Conservation (phyloP, 2,797 vertebrate genomes). For the Malurus splendens region DNA sequence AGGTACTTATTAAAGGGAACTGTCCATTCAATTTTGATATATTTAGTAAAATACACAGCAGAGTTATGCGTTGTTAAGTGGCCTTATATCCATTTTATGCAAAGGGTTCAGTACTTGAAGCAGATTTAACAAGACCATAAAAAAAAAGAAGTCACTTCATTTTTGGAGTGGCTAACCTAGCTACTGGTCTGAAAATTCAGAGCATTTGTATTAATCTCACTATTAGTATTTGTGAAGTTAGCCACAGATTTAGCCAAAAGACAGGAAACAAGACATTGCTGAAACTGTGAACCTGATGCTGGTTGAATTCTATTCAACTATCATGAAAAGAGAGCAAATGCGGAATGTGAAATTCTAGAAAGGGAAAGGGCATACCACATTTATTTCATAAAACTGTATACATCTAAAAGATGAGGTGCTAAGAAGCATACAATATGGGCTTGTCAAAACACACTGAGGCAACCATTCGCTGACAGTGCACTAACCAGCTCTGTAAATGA, state of each 20-base stretch:
- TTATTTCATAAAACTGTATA: background rate
- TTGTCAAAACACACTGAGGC: conserved; percentile 2
- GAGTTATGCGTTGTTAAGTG: background rate
- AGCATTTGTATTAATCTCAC: background rate
- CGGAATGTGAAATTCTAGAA: background rate
- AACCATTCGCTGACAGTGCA: background rate
- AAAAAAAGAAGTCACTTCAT: background rate
- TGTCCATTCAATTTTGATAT: background rate
- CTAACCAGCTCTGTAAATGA: background rate
- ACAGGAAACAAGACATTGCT: background rate
- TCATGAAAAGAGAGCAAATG: background rate
- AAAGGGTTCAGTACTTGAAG: background rate
- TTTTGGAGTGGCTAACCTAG: background rate
- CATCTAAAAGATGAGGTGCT: conserved; percentile 21
- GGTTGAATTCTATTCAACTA: background rate
- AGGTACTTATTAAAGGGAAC: background rate
- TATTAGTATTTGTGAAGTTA: background rate
- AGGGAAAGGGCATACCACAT: background rate
- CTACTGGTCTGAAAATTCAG: background rate
- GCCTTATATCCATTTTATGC: background rate
- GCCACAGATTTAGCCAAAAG: background rate
- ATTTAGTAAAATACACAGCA: background rate
- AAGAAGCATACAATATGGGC: background rate
- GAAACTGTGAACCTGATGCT: background rate
- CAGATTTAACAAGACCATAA: background rate